Conservation (phyloP, 2,888 invertebrate genomes). For the Matsumyia berberina region DNA sequence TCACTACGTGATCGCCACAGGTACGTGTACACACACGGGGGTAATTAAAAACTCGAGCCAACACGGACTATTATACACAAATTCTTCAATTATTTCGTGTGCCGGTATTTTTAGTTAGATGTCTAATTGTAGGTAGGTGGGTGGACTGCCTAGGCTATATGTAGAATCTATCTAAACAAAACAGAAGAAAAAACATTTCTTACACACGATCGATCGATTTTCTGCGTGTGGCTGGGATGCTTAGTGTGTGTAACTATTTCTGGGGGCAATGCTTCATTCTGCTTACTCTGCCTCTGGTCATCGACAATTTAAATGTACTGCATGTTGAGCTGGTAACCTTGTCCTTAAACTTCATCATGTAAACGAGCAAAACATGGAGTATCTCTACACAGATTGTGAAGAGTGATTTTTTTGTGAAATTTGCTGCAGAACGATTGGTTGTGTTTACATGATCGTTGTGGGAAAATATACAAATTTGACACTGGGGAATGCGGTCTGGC, state of each 20-base stretch:
- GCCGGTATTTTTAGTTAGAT: slow-evolving; percentile 74
- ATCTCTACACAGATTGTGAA: background rate
- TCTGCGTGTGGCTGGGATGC: slow-evolving; percentile 47
- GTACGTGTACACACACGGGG: slow-evolving; percentile 38
- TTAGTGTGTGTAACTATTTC: slow-evolving; percentile 33
- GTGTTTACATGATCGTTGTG: background rate
- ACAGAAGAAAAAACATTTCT: slow-evolving; percentile 1
- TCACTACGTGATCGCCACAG: slow-evolving; percentile 61
- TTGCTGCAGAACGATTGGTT: background rate
- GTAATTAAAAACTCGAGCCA: slow-evolving; percentile 64
- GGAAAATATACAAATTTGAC: background rate
- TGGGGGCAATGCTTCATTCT: slow-evolving; percentile 31
- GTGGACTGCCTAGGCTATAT: slow-evolving; percentile 20
- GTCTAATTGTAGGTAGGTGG: slow-evolving; percentile 69
- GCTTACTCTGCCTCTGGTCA: slow-evolving; percentile 1
- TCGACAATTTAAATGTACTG: background rate
- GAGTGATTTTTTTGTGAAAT: slow-evolving; percentile 37
- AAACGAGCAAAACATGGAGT: slow-evolving; percentile 7
- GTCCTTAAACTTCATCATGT: slow-evolving; percentile 32
- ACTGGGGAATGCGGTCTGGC: background rate
- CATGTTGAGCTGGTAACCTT: slow-evolving; percentile 29
- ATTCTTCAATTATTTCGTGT: slow-evolving; percentile 76
- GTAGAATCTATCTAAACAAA: slow-evolving; percentile 22
- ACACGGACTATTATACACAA: slow-evolving; percentile 40
- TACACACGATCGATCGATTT: slow-evolving; percentile 30